Evolutionary conservation across 2,113 vertebrate species (phyloP), one percentile per base, ranked within the genome.

Genomic region (Oreocharis arfaki): DNA sequence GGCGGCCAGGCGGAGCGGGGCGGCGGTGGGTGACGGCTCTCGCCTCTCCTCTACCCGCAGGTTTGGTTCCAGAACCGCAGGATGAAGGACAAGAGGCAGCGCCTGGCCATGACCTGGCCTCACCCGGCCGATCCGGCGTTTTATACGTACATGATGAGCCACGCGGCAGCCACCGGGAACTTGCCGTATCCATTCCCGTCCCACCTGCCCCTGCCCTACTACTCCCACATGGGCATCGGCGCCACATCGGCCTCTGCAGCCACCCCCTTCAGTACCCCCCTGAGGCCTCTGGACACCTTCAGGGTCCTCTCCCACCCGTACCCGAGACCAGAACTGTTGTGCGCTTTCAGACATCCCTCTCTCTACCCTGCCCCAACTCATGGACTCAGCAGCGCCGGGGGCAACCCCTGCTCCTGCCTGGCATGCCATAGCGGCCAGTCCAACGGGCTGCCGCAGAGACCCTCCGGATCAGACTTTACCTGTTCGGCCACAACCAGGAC

Each of bases 121-220:
- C 99, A 99, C 95, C 99, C 99, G 3, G 99, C 99, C 7, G 99
- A 99, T 94, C 99, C 99, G 44, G 99, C 99, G 71, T 99, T 99
- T 95, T 99, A 99, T 95, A 99, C 99, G 75, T 99, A 99, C 97
- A 99, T 99, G 99, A 99, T 99, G 99, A 99, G 99, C 98, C 99
- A 99, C 92, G 99, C 99, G 1, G 99, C 99, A 19, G 99, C 99
- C 96, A 98, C 99, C 3, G 99, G 99, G 83, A 99, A 98, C 95
- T 97, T 99, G 93, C 99, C 99, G 57, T 99, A 99, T 59, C 99
- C 99, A 7, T 99, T 99, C 96, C 99, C 99, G 5, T 99, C 99
- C 37, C 99, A 99, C 98, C 98, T 99, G 98, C 99, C 99, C 18
- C 97, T 99, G 55, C 99, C 99, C 84, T 99, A 99, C 96, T 99